Conservation (phyloP, 2,888 invertebrate genomes). For the Glaucopsyche alexis region DNA sequence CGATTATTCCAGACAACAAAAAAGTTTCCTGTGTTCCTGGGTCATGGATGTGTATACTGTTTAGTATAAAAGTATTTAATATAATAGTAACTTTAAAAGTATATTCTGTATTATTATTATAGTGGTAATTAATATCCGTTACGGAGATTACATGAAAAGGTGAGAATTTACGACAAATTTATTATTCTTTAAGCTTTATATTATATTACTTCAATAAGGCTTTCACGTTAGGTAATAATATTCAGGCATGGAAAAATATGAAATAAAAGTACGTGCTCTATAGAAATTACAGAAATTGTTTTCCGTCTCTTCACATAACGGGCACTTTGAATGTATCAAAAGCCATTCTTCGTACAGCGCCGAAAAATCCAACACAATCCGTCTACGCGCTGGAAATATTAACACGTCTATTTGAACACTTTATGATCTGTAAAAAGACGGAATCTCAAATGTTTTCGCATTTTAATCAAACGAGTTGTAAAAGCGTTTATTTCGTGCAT, state of each 20-base stretch:
- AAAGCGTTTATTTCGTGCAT: slow-evolving; percentile 29
- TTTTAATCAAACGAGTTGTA: slow-evolving; percentile 65
- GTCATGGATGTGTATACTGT: no score
- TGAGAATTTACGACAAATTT: neutral
- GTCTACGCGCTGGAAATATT: slow-evolving; percentile 73
- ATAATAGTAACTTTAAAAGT: no score
- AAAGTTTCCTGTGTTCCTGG: no score
- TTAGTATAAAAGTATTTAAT: no score
- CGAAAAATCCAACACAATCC: slow-evolving; percentile 50
- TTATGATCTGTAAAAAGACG: slow-evolving; percentile 76
- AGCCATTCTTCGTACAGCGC: slow-evolving; percentile 34
- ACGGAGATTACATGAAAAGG: neutral
- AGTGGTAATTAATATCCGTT: neutral
- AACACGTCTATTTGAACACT: slow-evolving; percentile 74
- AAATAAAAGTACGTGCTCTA: slow-evolving; percentile 3
- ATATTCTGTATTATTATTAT: no score
- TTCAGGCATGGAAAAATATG: slow-evolving; percentile 7
- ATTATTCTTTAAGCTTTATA: neutral
- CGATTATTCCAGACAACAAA: no score
- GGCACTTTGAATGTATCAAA: slow-evolving; percentile 53
- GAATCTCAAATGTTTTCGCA: slow-evolving; percentile 75
- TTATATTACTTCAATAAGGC: neutral
- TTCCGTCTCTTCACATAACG: slow-evolving; percentile 41
- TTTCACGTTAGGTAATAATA: neutral
- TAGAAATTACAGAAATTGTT: slow-evolving; percentile 26